Evolutionary conservation across 2,888 invertebrate species (phyloP), one percentile per base, ranked within the genome.

Genomic region (Chymomyza procnemis): DNA sequence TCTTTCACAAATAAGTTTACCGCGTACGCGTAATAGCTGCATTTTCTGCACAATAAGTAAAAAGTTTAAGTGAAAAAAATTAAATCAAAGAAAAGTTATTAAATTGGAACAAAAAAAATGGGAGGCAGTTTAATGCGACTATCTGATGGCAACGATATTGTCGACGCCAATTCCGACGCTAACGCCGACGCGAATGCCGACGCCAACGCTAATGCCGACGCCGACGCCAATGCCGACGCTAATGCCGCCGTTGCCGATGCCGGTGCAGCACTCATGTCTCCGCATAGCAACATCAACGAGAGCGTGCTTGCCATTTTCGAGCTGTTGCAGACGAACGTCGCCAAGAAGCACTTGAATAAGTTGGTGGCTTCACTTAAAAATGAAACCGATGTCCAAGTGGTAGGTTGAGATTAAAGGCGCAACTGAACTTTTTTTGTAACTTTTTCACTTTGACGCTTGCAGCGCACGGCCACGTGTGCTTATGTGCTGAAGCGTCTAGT

Each of bases 401-500:
- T 50, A 19, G 19, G 50, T n/a, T 18, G n/a, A n/a, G 8, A 1
- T 12, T 18, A n/a, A n/a, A 50, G 1, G 16, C 16, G 18, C 16
- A n/a, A 50, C n/a, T n/a, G n/a, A 8, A 8, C 0, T 18, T 14
- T 18, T 3, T 18, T 18, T 19, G 19, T 14, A 50, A 3, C 19
- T 5, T 19, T 19, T 21, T 9, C 8, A 2, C 19, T 19, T 52
- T 19, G 12, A 19, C 19, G 21, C 2, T 19, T 22, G 12, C 64
- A 85, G 83, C 78, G 61, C 3, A 55, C 46, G 1, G 83, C 78
- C 4, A 80, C 80, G 5, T 68, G 67, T 12, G 63, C 66, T 1
- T 81, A 81, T 55, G 64, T 69, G 0, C 18, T 85, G 0, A 85
- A 74, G 19, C 80, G 80, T 8, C 47, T 81, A 19, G 55, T 81